Evolutionary conservation across 2,888 invertebrate genomes (phyloP).

Genomic region (Pegoplata infirma): DNA sequence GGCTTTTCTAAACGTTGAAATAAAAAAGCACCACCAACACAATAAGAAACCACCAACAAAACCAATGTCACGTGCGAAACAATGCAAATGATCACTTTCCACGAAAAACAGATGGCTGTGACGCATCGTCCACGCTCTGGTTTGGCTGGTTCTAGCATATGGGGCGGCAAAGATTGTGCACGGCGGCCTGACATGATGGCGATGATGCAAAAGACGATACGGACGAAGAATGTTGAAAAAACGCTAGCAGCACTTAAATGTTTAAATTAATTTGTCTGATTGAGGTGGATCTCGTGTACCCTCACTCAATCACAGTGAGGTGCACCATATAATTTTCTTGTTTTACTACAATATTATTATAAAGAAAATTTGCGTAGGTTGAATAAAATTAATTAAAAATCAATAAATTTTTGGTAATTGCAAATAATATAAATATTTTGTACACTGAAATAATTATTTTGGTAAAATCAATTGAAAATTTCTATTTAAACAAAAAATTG

Average conservation of each 20-base stretch:
- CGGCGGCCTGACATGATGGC: slow-evolving; percentile 72
- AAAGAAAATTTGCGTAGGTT: slow-evolving; percentile 6
- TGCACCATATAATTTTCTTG: not conserved
- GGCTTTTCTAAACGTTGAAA: slow-evolving; percentile 88
- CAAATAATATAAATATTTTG: not conserved
- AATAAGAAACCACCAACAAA: slow-evolving; percentile 92
- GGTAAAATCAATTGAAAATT: too few species aligned
- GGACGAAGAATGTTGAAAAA: slow-evolving; percentile 2
- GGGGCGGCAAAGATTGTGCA: slow-evolving; percentile 75
- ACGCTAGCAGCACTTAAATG: slow-evolving; percentile 1
- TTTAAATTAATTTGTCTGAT: not conserved
- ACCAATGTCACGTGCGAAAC: slow-evolving; percentile 93
- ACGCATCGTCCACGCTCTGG: slow-evolving; percentile 75
- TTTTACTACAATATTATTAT: not conserved
- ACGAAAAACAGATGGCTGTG: slow-evolving; percentile 79
- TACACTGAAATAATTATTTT: slow-evolving; percentile 4
- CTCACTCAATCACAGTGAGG: not conserved
- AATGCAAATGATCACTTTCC: slow-evolving; percentile 89
- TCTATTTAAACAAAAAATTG: too few species aligned
- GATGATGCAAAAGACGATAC: not conserved
- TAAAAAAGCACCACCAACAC: slow-evolving; percentile 91
- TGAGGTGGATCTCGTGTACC: not conserved
- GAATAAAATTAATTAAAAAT: slow-evolving; percentile 38
- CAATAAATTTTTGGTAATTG: slow-evolving; percentile 33
- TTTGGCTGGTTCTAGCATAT: slow-evolving; percentile 72